These are phyloP conservation scores for Zaprionus taronus DNA, from an alignment of 1,140 invertebrate genomes.

Conservation along the genomic window DNA sequence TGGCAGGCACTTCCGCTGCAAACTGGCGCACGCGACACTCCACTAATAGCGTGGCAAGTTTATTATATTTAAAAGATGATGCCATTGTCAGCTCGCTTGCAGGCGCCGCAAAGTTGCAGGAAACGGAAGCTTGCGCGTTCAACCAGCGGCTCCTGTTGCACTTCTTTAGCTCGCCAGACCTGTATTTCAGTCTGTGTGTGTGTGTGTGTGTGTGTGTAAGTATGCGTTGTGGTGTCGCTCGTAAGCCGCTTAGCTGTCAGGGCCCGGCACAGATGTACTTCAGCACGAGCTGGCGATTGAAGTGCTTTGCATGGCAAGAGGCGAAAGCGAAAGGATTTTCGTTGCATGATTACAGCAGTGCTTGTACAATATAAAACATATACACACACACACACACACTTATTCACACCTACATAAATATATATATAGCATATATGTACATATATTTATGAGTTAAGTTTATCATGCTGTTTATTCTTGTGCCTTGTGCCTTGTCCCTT, in stretches of 20 bases:
- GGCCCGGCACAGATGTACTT: background rate
- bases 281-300: background rate
- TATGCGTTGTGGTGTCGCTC: slow-evolving; percentile 3
- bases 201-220: background rate
- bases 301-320: background rate
- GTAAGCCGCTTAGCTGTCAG: background rate
- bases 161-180: background rate
- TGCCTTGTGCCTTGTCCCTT: background rate
- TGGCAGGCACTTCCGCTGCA: slow-evolving; percentile 6
- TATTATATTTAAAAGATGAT: slow-evolving; percentile 45
- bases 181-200: background rate
- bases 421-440: background rate
- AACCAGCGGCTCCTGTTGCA: slow-evolving; percentile 25
- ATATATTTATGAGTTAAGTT: background rate
- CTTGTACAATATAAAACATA: background rate
- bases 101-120: slow-evolving; percentile 15
- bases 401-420: background rate
- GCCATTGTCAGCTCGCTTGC: slow-evolving; percentile 24
- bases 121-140: slow-evolving; percentile 47
- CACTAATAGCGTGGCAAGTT: slow-evolving; percentile 31
- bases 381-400: background rate
- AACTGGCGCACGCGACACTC: slow-evolving; percentile 13
- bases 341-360: background rate
- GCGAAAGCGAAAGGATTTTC: background rate
- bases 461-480: background rate